Conservation (phyloP, 2,113 vertebrate genomes). For the Chaetops frenatus region DNA sequence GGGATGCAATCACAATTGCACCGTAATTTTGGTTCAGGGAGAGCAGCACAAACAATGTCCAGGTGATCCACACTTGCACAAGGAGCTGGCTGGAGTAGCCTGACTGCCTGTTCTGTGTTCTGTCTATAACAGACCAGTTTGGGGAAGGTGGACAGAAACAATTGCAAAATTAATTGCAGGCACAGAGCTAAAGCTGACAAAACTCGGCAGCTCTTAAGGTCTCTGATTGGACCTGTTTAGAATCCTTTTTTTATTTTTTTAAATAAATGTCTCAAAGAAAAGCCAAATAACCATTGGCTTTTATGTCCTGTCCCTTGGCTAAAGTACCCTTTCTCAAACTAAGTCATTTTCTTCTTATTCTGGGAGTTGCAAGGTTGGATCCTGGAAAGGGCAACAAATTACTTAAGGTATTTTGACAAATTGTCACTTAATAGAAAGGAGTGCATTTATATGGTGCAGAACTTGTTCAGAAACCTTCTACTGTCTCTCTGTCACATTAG, state of each 20-base stretch:
- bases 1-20: rapidly evolving
- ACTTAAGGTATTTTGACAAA: background rate
- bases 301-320: background rate
- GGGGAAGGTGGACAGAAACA: background rate
- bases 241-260: background rate
- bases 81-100: background rate
- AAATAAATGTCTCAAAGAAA: background rate
- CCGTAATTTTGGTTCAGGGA: rapidly evolving
- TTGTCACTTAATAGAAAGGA: background rate
- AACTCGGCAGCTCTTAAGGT: background rate
- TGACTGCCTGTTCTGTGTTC: background rate
- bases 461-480: background rate
- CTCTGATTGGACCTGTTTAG: background rate
- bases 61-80: rapidly evolving
- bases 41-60: background rate
- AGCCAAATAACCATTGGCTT: background rate
- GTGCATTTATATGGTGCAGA: background rate
- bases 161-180: background rate
- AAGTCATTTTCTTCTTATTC: background rate
- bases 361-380: background rate
- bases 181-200: background rate
- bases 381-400: background rate
- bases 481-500: background rate
- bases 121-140: rapidly evolving
- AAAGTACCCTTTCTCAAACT: background rate